phyloP scores from a whole-genome alignment of 1,140 invertebrate species.

The Dolichoris vasculosae region DNA sequence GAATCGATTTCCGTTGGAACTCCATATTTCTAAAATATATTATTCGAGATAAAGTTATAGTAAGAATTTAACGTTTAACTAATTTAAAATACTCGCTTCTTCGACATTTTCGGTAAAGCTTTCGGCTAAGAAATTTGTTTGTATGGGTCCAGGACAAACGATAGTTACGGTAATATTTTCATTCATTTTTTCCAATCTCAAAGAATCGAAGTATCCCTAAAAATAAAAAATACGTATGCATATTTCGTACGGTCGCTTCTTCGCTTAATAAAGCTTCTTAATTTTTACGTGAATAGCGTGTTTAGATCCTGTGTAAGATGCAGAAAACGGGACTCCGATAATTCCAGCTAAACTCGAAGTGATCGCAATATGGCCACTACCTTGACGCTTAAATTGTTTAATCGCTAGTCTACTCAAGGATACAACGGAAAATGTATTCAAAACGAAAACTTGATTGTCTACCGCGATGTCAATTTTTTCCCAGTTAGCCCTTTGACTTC shows the following conservation, averaged over 20 bases:
- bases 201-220: conserved; percentile 82
- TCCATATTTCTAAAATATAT: conserved; percentile 76
- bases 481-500: conserved; percentile 86
- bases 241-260: not conserved
- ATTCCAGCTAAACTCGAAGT: conserved; percentile 85
- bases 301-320: conserved; percentile 86
- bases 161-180: conserved; percentile 80
- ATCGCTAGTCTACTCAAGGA: conserved; percentile 82
- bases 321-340: conserved; percentile 82
- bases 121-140: conserved; percentile 82
- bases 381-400: conserved; percentile 78
- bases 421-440: conserved; percentile 87
- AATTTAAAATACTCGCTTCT: conserved; percentile 71
- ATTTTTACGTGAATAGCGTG: conserved; percentile 84
- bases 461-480: conserved; percentile 84
- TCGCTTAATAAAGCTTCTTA: not conserved
- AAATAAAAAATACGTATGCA: not conserved
- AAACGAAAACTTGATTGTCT: conserved; percentile 85
- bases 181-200: conserved; percentile 79
- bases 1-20: conserved; percentile 73
- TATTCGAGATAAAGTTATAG: conserved; percentile 37
- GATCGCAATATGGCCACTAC: conserved; percentile 81
- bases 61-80: conserved; percentile 17
- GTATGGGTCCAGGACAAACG: conserved; percentile 85
- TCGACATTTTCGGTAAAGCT: conserved; percentile 81